These are phyloP conservation scores for Tricholauxania praeusta DNA, from an alignment of 2,888 invertebrate genomes.

Conservation along the genomic window DNA sequence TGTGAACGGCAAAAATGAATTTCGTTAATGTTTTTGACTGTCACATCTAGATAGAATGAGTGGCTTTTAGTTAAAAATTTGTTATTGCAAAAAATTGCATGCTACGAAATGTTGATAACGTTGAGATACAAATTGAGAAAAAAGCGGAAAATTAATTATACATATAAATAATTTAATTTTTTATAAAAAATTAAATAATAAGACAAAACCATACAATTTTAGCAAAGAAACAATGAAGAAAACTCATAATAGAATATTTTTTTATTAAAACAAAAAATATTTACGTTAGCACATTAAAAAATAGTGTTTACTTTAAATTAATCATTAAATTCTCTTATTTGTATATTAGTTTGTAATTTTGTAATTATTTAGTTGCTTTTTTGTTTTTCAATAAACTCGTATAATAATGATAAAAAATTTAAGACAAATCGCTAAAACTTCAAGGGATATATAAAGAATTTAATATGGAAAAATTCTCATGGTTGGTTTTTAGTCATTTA, in stretches of 20 bases:
- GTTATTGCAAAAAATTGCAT: not conserved
- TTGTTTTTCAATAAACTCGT: constrained; percentile 24
- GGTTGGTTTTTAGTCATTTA: too few relatives aligned
- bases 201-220: too few relatives aligned
- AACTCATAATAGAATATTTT: constrained; percentile 25
- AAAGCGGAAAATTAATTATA: not conserved
- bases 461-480: too few relatives aligned
- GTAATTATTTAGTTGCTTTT: constrained; percentile 21
- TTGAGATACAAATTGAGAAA: not conserved
- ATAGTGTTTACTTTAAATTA: constrained; percentile 20
- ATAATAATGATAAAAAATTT: constrained; percentile 1
- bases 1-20: too few relatives aligned
- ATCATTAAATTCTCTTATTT: constrained; percentile 18
- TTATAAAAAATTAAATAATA: too few relatives aligned
- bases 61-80: not conserved
- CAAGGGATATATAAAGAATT: not conserved
- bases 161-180: too few relatives aligned
- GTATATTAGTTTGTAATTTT: constrained; percentile 23
- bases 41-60: too few relatives aligned
- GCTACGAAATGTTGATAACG: constrained; percentile 2
- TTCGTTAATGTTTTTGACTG: too few relatives aligned
- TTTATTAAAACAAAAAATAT: constrained; percentile 22
- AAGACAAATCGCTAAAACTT: not conserved
- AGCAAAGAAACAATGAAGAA: too few relatives aligned
- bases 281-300: constrained; percentile 24